A percentile compares a stretch with the other conserved stretches of the same genome.
These are phyloP conservation scores for Penaeus chinensis DNA, from an alignment of 1,140 invertebrate species.

Conservation along the genomic window DNA sequence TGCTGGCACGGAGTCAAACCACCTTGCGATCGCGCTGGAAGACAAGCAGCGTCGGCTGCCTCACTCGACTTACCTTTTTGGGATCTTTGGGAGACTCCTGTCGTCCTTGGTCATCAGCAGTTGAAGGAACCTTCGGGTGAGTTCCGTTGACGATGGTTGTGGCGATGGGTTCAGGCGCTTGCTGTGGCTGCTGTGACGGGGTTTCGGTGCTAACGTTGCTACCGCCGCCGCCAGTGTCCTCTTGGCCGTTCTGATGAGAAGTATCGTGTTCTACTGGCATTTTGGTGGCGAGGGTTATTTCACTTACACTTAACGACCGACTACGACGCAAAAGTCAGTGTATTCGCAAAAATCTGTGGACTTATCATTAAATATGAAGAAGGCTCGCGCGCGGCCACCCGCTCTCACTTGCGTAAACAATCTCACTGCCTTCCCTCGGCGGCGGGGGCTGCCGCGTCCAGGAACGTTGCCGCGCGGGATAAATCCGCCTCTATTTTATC, in stretches of 20 bases:
- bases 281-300: slow-evolving; percentile 17
- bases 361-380: slow-evolving; percentile 43
- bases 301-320: slow-evolving; percentile 32
- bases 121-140: slow-evolving; percentile 30
- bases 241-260: slow-evolving; percentile 41
- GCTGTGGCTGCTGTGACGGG: slow-evolving; percentile 12
- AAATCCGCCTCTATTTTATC: slow-evolving; percentile 23
- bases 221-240: slow-evolving; percentile 36
- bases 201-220: slow-evolving; percentile 29
- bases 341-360: slow-evolving; percentile 23
- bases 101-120: slow-evolving; percentile 28
- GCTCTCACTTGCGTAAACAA: slow-evolving; percentile 47
- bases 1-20: slow-evolving; percentile 1
- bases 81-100: slow-evolving; percentile 44
- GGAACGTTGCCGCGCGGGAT: neutral
- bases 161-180: slow-evolving; percentile 30
- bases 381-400: slow-evolving; percentile 32
- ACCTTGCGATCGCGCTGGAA: slow-evolving; percentile 12
- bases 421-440: slow-evolving; percentile 31
- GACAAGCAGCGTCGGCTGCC: neutral
- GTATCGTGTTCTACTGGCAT: slow-evolving; percentile 53
- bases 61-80: slow-evolving; percentile 46
- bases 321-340: slow-evolving; percentile 23
- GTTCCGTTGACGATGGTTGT: slow-evolving; percentile 48
- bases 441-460: slow-evolving; percentile 3